Base-by-base conservation (phyloP, 2,888 invertebrate genomes). In the Parnassius mnemosyne region DNA sequence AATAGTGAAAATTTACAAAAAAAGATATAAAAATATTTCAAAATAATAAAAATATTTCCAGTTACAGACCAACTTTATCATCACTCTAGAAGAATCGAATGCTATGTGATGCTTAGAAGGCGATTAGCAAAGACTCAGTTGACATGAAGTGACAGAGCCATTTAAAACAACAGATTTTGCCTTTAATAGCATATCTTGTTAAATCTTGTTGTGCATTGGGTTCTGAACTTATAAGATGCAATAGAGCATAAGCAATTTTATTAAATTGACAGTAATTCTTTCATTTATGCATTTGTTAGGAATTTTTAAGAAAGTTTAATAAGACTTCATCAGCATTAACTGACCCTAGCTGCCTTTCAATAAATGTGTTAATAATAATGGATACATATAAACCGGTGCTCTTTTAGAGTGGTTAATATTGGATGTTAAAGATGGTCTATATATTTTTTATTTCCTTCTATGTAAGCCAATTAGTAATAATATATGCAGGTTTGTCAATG, bases 11-110 rank as follows among this genome's bases (percentile, higher is more conserved):
- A 81, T 76, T 69, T 76, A 78, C 53, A 77, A 83, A 85, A 86
- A 85, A 85, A 81, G 76, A 73, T 74, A 83, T 77, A 85, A 81
- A 61, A 85, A 84, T 72, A 77, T 70, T 75, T 75, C 78, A 86
- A 89, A 88, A 83, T 61, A 69, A 82, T 79, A 88, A 88, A 87
- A 87, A 89, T 11, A 76, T 85, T 75, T 76, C 76, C 73, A 77
- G 76, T 74, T 72, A 73, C 71, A 71, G 70, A 73, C 74, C 72
- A 72, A 73, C 67, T 67, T 67, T 69, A 67, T 71, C 71, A 73
- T 72, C 73, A 75, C 74, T 75, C 69, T 74, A 72, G 69, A 71
- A 69, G 60, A 64, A 70, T 57, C 7, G 34, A 34, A 34, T 65
- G 63, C 58, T 25, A 58, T 41, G 50, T 44, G 50, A 53, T 50